Base-by-base conservation (phyloP, 2,888 invertebrate genomes). In the Philereme vetulata region DNA sequence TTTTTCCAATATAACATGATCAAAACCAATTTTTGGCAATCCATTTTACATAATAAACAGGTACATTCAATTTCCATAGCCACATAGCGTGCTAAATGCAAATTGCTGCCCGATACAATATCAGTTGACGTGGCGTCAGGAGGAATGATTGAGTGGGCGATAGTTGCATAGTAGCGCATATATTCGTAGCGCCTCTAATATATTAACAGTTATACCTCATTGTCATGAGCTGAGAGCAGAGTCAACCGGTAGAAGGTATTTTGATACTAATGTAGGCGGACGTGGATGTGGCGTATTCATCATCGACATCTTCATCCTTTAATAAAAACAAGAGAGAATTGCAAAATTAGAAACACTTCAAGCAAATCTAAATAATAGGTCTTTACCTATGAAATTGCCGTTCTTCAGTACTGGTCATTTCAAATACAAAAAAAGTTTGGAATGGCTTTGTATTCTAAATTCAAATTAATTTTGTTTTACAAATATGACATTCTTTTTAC, bases 71-170 rank as follows among this genome's bases (percentile, higher is more conserved):
- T 68, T 70, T 71, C 63, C 70, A 71, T 74, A 67, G 66, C 65
- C 68, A 67, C 65, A 69, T 70, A 72, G 67, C 70, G 66, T 70
- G 66, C 63, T 62, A 72, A 66, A 71, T 70, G 70, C 66, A 71
- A 70, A 70, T 68, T 68, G 71, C 64, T 67, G 64, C 36, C 60
- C 64, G 65, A 69, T 72, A 80, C 74, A 77, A 78, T 81, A 83
- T 82, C 79, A 80, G 81, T 80, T 80, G 81, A 80, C 76, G 78
- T 78, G 74, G 77, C 78, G 77, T 80, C 78, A 76, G 80, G 76
- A 56, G 56, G 56, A 70, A 84, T 86, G 85, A 88, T 86, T 81
- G 81, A 86, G 81, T 81, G 76, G 71, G 71, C 76, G 80, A 83
- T 85, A 81, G 81, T 82, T 81, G 79, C 80, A 77, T 74, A 21